These are phyloP conservation scores for Hydrotaea cyrtoneurina DNA, from an alignment of 2,888 invertebrate genomes.

Conservation along the genomic window DNA sequence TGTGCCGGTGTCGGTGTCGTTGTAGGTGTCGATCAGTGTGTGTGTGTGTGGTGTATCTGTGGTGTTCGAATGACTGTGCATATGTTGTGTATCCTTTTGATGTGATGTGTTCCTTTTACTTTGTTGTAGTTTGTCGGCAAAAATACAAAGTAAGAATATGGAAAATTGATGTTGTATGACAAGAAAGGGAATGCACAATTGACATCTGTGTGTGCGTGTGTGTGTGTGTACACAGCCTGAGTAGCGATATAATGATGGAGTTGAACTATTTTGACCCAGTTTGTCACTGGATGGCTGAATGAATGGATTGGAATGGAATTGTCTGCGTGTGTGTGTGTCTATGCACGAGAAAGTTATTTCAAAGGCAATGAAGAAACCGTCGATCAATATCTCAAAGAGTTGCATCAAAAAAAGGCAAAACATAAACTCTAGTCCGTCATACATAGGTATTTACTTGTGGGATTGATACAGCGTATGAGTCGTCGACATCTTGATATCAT, in stretches of 20 bases:
- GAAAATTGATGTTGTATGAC: conserved; percentile 25
- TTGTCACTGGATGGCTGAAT: background rate
- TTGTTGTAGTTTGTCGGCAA: conserved; percentile 20
- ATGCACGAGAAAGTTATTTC: background rate
- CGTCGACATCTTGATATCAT: too few species aligned
- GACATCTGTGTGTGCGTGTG: background rate
- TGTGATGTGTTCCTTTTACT: conserved; percentile 28
- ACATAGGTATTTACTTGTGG: too few species aligned
- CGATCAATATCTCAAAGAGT: conserved; percentile 2
- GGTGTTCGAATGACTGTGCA: conserved; percentile 20
- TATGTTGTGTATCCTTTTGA: conserved; percentile 27
- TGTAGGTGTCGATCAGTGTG: too few species aligned
- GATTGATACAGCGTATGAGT: too few species aligned
- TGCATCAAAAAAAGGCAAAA: too few species aligned
- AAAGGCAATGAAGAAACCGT: background rate
- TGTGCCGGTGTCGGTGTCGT: background rate
- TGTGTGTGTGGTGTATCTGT: too few species aligned
- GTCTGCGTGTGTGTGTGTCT: background rate
- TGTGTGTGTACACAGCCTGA: background rate
- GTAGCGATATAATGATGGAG: conserved; percentile 14
- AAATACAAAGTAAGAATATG: conserved; percentile 36
- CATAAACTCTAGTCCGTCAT: too few species aligned
- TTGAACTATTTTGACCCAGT: conserved; percentile 28
- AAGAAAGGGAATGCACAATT: conserved; percentile 32
- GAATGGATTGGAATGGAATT: conserved; percentile 16